Evolutionary conservation across 1,140 invertebrate species (phyloP).

Genomic region (Pollicipes pollicipes): DNA sequence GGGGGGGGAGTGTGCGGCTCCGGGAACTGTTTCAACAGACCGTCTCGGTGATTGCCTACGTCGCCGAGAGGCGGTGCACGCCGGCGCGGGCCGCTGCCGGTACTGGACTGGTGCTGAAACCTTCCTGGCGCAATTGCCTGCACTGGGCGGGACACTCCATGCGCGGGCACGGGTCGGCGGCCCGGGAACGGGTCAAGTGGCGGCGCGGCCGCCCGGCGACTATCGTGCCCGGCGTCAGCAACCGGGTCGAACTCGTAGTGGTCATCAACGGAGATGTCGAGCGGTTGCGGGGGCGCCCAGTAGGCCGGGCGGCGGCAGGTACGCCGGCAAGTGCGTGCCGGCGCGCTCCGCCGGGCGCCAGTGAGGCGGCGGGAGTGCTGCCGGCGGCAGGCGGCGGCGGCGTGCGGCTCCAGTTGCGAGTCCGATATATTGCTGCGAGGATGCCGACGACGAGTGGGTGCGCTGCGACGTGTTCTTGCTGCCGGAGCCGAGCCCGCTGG

Average conservation of each 20-base stretch:
- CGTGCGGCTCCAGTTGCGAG: conserved; percentile 45
- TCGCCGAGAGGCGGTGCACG: conserved; percentile 30
- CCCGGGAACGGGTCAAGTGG: conserved; percentile 6
- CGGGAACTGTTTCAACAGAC: not conserved
- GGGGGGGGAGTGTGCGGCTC: no score
- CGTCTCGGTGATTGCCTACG: not conserved
- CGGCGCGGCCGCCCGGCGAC: not conserved
- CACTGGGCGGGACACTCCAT: conserved; percentile 74
- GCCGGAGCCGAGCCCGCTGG: conserved; percentile 54
- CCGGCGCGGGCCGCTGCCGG: conserved; percentile 60
- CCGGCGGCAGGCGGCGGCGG: conserved; percentile 32
- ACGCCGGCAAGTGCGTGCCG: no score
- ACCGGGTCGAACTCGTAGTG: conserved; percentile 82
- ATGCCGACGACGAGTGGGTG: conserved; percentile 42
- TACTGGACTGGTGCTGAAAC: conserved; percentile 86
- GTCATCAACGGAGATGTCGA: conserved; percentile 76
- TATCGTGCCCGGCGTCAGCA: conserved; percentile 20
- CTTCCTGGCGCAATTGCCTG: conserved; percentile 90
- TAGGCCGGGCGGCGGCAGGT: conserved; percentile 17
- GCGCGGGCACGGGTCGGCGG: conserved; percentile 43
- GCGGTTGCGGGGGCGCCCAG: conserved; percentile 19
- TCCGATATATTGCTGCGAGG: conserved; percentile 31
- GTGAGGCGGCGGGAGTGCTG: conserved; percentile 37
- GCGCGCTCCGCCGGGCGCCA: conserved; percentile 8
- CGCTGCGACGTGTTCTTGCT: conserved; percentile 76